Percentiles rank a stretch among this genome's conserved stretches.
Evolutionary conservation across 1,140 invertebrate genomes (phyloP).

Genomic region (Tetramorium parvispinum): DNA sequence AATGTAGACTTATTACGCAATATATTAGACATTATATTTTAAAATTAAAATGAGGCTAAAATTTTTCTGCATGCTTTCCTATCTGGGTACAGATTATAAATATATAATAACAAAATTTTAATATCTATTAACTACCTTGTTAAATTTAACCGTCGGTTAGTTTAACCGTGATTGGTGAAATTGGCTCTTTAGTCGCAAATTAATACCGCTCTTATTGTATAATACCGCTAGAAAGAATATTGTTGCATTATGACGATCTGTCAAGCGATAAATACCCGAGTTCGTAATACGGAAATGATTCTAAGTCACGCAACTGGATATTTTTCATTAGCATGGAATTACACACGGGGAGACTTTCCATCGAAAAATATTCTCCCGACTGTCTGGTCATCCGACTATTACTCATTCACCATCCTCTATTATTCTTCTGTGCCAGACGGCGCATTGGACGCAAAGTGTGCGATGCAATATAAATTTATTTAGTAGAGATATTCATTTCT

Average conservation of each 20-base stretch:
- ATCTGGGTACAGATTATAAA: no score
- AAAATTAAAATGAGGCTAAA: no score
- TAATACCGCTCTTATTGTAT: no score
- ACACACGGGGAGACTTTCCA: background rate
- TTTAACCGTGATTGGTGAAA: no score
- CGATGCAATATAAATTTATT: conserved; percentile 49
- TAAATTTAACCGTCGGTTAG: no score
- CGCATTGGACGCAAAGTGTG: conserved; percentile 30
- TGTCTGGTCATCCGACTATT: conserved; percentile 38
- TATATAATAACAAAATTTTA: no score
- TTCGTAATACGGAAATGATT: background rate
- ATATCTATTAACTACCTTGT: no score
- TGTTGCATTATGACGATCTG: background rate
- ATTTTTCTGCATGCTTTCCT: no score
- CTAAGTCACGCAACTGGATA: background rate
- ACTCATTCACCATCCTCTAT: conserved; percentile 37
- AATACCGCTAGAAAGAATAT: background rate
- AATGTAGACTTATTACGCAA: no score
- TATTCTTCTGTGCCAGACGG: conserved; percentile 35
- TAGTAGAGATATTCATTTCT: conserved; percentile 31
- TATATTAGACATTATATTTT: no score
- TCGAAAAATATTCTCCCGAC: conserved; percentile 29
- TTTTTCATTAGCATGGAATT: background rate
- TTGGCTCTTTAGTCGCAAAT: no score
- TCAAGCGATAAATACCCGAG: background rate